These are phyloP conservation scores for Chrysemys picta DNA, from an alignment of 2,113 vertebrate species.

Conservation along the genomic window DNA sequence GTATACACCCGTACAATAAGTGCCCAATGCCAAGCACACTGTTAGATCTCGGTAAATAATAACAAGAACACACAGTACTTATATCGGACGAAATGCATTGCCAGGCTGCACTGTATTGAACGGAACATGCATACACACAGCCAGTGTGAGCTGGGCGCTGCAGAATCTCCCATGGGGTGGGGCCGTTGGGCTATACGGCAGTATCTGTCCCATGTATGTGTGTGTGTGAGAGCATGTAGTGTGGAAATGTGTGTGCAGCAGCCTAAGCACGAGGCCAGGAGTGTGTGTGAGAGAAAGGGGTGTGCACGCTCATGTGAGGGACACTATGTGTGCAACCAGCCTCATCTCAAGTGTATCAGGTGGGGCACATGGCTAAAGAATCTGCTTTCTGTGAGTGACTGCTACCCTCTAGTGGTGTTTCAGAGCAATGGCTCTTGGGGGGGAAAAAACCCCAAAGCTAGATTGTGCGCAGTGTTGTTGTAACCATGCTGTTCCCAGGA, in stretches of 20 bases:
- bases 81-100: background rate
- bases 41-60: background rate
- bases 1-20: background rate
- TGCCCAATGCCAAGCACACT: background rate
- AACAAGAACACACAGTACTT: fast-evolving
- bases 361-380: background rate
- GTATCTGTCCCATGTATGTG: too few relatives aligned
- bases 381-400: constrained; percentile 42
- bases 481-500: background rate
- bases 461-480: background rate
- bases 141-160: fast-evolving
- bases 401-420: constrained; percentile 80
- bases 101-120: fast-evolving
- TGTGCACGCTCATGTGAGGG: too few relatives aligned
- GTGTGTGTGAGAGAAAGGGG: background rate
- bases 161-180: background rate
- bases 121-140: fast-evolving
- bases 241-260: background rate
- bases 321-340: background rate
- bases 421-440: constrained; percentile 40
- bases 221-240: too few relatives aligned
- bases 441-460: too few relatives aligned
- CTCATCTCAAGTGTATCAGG: background rate
- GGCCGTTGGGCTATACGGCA: background rate
- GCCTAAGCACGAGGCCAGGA: background rate